A percentile compares a stretch with the other conserved stretches of the same genome.
phyloP scores from a whole-genome alignment of 2,113 vertebrate genomes.

The Lepisosteus oculatus region DNA sequence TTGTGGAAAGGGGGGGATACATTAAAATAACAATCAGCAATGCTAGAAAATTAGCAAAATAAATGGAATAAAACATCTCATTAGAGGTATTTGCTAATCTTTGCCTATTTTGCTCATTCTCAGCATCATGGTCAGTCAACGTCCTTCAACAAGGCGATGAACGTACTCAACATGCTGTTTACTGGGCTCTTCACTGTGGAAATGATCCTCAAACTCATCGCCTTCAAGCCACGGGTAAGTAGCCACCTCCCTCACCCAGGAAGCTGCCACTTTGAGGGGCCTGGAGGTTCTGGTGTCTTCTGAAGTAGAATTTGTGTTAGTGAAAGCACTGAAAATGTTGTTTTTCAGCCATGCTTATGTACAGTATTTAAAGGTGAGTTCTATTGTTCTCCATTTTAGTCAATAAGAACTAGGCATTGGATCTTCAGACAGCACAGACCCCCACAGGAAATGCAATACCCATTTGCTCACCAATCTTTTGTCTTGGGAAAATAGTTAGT shows the following conservation, averaged over 20 bases:
- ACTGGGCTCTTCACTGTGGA: constrained; percentile 98
- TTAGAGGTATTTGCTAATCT: too few species aligned
- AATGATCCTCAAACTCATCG: constrained; percentile 98
- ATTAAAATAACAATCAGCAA: too few species aligned
- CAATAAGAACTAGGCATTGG: too few species aligned
- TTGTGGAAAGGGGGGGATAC: too few species aligned
- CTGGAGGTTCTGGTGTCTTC: background rate
- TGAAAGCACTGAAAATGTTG: background rate
- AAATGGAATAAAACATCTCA: too few species aligned
- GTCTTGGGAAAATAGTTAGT: too few species aligned
- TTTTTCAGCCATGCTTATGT: background rate
- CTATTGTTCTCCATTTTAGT: background rate
- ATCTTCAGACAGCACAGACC: too few species aligned
- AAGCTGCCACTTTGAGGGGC: background rate
- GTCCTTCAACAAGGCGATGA: constrained; percentile 95
- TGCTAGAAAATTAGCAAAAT: too few species aligned
- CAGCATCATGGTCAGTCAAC: constrained; percentile 96
- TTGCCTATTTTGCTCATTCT: background rate
- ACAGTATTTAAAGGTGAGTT: background rate
- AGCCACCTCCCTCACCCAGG: constrained; percentile 1
- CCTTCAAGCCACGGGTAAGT: constrained; percentile 98
- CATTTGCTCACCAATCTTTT: too few species aligned
- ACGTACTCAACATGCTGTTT: constrained; percentile 99
- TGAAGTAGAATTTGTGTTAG: background rate
- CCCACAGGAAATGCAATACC: too few species aligned